phyloP scores from a whole-genome alignment of 2,888 invertebrate species.

The Cistogaster globosa region DNA sequence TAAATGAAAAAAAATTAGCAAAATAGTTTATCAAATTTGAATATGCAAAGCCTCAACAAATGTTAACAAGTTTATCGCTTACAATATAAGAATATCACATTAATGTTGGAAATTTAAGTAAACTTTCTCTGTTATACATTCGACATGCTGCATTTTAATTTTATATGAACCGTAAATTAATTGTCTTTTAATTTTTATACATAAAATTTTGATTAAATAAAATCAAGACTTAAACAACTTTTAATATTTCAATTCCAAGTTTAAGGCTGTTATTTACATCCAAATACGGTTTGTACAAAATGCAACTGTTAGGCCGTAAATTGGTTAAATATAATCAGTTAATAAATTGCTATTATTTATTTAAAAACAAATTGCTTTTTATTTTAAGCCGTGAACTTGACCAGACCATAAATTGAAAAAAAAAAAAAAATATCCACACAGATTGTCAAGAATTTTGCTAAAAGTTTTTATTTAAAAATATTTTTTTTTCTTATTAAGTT shows the following conservation, averaged over 20 bases:
- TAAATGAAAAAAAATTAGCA: not conserved
- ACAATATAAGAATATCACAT: too few relatives aligned
- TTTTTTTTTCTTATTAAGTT: slow-evolving; percentile 18
- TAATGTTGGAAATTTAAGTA: too few relatives aligned
- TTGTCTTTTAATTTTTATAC: not conserved
- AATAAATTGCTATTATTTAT: slow-evolving; percentile 23
- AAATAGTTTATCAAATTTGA: too few relatives aligned
- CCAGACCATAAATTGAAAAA: slow-evolving; percentile 36
- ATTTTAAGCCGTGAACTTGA: slow-evolving; percentile 54
- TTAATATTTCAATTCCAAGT: slow-evolving; percentile 15
- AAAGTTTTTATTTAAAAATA: not conserved
- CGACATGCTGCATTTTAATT: not conserved
- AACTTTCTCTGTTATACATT: too few relatives aligned
- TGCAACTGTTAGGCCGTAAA: slow-evolving; percentile 21
- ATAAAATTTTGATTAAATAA: not conserved
- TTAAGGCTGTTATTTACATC: slow-evolving; percentile 17
- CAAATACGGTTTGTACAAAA: slow-evolving; percentile 14
- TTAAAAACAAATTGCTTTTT: slow-evolving; percentile 31
- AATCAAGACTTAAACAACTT: not conserved
- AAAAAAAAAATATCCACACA: slow-evolving; percentile 12
- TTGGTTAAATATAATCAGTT: slow-evolving; percentile 1
- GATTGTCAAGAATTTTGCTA: not conserved
- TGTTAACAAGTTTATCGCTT: too few relatives aligned
- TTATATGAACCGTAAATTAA: not conserved
- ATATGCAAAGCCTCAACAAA: too few relatives aligned